Evolutionary conservation across 2,888 invertebrate species (phyloP).

Genomic region (Acanthococcus lagerstroemiae): DNA sequence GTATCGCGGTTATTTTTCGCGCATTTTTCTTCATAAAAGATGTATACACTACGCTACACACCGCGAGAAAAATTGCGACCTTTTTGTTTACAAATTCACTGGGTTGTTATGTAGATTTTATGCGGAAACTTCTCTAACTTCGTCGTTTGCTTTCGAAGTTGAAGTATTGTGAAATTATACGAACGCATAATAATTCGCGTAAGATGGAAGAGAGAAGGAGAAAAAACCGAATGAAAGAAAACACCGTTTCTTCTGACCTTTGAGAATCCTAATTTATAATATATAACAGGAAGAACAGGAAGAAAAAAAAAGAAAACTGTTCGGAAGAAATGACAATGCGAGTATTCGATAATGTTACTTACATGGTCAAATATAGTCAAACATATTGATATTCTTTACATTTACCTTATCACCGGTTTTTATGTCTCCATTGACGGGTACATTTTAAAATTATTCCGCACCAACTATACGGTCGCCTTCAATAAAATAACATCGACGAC

Average conservation of each 20-base stretch:
- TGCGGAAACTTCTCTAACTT: conserved; percentile 5
- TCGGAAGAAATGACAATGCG: not conserved
- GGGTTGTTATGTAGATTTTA: conserved; percentile 11
- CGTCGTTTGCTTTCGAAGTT: conserved; percentile 8
- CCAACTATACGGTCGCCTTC: too few relatives aligned
- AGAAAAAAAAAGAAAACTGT: not conserved
- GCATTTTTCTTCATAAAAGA: too few relatives aligned
- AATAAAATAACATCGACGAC: too few relatives aligned
- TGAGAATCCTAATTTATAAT: not conserved
- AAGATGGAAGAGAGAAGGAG: not conserved
- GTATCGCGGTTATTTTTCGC: too few relatives aligned
- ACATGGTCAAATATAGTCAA: too few relatives aligned
- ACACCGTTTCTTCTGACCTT: not conserved
- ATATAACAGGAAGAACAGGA: not conserved
- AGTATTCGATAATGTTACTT: too few relatives aligned
- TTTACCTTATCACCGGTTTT: not conserved
- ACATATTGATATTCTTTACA: not conserved
- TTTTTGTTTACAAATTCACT: conserved; percentile 2
- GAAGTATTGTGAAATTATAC: conserved; percentile 7
- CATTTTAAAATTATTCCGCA: too few relatives aligned
- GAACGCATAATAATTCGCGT: conserved; percentile 1
- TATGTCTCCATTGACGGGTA: too few relatives aligned
- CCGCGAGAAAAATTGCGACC: too few relatives aligned
- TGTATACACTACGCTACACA: too few relatives aligned
- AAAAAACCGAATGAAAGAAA: not conserved